phyloP scores from a whole-genome alignment of 1,140 invertebrate species.

The Pseudomyrmex gracilis region DNA sequence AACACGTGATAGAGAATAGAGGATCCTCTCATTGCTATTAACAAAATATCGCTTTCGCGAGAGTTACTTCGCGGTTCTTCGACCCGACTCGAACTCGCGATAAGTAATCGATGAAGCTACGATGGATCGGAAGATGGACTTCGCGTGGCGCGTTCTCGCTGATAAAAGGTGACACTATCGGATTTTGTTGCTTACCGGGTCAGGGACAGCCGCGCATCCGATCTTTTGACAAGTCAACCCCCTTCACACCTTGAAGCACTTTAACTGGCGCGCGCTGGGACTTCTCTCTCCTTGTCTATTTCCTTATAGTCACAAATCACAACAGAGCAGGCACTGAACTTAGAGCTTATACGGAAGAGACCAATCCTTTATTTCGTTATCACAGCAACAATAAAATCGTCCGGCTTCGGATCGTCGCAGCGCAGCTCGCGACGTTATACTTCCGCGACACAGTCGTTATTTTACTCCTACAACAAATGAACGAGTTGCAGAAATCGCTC shows the following conservation, averaged over 20 bases:
- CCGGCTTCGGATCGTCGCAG: slow-evolving; percentile 44
- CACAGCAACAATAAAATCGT: slow-evolving; percentile 66
- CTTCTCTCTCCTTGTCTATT: slow-evolving; percentile 17
- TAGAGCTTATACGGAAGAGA: slow-evolving; percentile 46
- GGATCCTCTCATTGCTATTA: slow-evolving; percentile 4
- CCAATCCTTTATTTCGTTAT: slow-evolving; percentile 62
- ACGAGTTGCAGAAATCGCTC: slow-evolving; percentile 42
- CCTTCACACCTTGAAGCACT: slow-evolving; percentile 68
- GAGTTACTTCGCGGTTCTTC: neutral
- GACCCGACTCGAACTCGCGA: neutral
- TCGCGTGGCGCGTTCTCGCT: slow-evolving; percentile 15
- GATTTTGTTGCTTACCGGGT: slow-evolving; percentile 71
- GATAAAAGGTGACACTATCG: neutral
- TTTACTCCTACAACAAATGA: slow-evolving; percentile 48
- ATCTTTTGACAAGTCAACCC: slow-evolving; percentile 68
- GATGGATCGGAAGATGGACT: neutral
- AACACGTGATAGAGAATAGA: neutral
- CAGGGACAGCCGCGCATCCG: slow-evolving; percentile 72
- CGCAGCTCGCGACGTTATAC: slow-evolving; percentile 42
- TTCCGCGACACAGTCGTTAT: slow-evolving; percentile 28
- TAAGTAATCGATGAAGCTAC: slow-evolving; percentile 16
- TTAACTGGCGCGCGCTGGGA: neutral
- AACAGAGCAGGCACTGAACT: slow-evolving; percentile 70
- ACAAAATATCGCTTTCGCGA: slow-evolving; percentile 9
- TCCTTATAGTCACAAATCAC: slow-evolving; percentile 69